These are phyloP conservation scores for Amphilophus citrinellus DNA, from an alignment of 2,113 vertebrate genomes.

Conservation along the genomic window DNA sequence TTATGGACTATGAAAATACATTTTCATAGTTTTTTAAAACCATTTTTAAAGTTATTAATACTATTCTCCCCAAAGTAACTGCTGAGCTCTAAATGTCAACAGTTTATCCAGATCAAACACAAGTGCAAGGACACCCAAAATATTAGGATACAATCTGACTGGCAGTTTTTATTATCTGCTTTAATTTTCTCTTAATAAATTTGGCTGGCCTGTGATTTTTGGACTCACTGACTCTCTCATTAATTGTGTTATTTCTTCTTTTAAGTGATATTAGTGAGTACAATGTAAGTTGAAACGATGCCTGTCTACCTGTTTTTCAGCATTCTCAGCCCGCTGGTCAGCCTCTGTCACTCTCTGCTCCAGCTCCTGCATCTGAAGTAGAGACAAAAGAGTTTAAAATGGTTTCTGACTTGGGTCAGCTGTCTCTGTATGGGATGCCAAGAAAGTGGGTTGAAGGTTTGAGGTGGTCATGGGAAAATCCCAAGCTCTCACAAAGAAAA, in stretches of 20 bases:
- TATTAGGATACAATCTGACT: too few species aligned
- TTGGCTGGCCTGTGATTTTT: too few species aligned
- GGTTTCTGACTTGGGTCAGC: neutral
- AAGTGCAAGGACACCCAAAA: too few species aligned
- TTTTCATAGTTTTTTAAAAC: too few species aligned
- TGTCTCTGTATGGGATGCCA: neutral
- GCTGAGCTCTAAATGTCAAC: neutral
- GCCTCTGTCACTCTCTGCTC: slow-evolving; percentile 92
- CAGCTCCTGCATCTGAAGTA: slow-evolving; percentile 92
- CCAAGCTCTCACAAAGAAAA: neutral
- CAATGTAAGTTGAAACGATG: neutral
- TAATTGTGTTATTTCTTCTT: too few species aligned
- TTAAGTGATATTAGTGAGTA: neutral
- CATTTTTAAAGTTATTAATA: too few species aligned
- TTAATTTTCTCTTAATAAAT: too few species aligned
- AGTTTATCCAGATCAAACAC: neutral
- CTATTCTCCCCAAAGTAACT: too few species aligned
- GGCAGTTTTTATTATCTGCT: too few species aligned
- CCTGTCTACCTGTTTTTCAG: slow-evolving; percentile 90
- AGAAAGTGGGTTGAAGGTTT: neutral
- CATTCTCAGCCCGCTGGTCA: slow-evolving; percentile 90
- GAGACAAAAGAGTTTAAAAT: slow-evolving; percentile 33
- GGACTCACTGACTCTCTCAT: too few species aligned
- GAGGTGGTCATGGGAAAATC: slow-evolving; percentile 1
- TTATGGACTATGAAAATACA: too few species aligned